phyloP scores from a whole-genome alignment of 2,113 vertebrate species.

The Nothocercus julius region DNA sequence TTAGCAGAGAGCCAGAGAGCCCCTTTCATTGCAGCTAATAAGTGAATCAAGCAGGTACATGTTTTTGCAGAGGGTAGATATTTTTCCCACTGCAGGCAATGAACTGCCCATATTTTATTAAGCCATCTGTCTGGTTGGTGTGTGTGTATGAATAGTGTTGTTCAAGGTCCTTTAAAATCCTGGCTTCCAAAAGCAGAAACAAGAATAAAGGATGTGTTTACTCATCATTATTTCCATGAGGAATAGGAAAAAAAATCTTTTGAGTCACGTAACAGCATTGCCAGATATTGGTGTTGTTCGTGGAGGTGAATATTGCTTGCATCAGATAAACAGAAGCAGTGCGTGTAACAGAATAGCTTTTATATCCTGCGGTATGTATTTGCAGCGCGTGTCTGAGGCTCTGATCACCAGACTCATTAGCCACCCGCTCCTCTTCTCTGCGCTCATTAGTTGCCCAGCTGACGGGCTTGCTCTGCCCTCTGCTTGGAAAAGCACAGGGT shows the following conservation, averaged over 20 bases:
- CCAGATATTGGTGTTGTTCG: neutral
- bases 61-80: neutral
- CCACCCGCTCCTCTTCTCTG: neutral
- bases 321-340: neutral
- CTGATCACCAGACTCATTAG: neutral
- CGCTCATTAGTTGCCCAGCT: neutral
- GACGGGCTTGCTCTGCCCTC: neutral
- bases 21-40: neutral
- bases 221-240: slow-evolving; percentile 13
- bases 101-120: neutral
- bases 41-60: neutral
- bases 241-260: neutral
- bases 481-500: neutral
- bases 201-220: slow-evolving; percentile 9
- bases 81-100: neutral
- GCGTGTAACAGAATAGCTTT: neutral
- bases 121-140: neutral
- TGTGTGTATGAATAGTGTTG: neutral
- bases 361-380: neutral
- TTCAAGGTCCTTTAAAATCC: neutral
- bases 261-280: neutral
- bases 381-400: neutral
- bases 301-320: neutral
- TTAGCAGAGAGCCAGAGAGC: neutral
- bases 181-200: neutral